phyloP scores from a whole-genome alignment of 1,140 invertebrate species.

The Neoseiulus cucumeris region DNA sequence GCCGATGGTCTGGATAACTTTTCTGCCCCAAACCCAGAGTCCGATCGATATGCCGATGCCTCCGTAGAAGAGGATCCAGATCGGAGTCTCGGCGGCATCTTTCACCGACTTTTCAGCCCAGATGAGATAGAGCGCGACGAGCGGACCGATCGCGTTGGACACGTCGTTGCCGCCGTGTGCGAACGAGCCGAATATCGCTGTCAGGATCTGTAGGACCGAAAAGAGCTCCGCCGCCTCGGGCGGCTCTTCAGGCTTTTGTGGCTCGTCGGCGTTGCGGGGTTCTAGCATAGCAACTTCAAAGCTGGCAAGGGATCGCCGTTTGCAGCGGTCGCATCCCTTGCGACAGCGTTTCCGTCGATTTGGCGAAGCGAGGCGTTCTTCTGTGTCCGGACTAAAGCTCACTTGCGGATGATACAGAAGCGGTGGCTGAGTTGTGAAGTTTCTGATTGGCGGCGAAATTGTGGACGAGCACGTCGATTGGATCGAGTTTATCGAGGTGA shows the following conservation, averaged over 20 bases:
- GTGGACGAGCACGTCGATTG: conserved; percentile 2
- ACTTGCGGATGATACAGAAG: background rate
- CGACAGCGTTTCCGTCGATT: background rate
- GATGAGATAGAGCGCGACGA: conserved; percentile 82
- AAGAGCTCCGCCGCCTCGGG: conserved; percentile 54
- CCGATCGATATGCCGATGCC: conserved; percentile 86
- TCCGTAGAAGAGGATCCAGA: conserved; percentile 77
- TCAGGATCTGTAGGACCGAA: conserved; percentile 83
- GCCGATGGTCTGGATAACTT: conserved; percentile 89
- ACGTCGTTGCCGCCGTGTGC: conserved; percentile 98
- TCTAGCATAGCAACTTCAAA: background rate
- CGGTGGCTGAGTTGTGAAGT: background rate
- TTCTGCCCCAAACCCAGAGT: conserved; percentile 81
- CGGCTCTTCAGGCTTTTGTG: conserved; percentile 26
- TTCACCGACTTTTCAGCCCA: conserved; percentile 31
- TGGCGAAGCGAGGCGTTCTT: background rate
- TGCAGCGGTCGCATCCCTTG: conserved; percentile 1
- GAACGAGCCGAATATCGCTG: conserved; percentile 90
- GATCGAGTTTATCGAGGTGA: background rate
- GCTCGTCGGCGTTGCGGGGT: background rate
- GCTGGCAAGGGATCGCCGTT: background rate
- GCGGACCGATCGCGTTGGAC: conserved; percentile 80
- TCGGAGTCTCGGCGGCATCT: conserved; percentile 61
- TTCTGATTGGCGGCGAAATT: background rate
- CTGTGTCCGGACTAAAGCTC: background rate